A percentile compares a stretch with the other conserved stretches of the same genome.
Evolutionary conservation across 2,888 invertebrate species (phyloP).

Genomic region (Cyrtodaria siliqua): DNA sequence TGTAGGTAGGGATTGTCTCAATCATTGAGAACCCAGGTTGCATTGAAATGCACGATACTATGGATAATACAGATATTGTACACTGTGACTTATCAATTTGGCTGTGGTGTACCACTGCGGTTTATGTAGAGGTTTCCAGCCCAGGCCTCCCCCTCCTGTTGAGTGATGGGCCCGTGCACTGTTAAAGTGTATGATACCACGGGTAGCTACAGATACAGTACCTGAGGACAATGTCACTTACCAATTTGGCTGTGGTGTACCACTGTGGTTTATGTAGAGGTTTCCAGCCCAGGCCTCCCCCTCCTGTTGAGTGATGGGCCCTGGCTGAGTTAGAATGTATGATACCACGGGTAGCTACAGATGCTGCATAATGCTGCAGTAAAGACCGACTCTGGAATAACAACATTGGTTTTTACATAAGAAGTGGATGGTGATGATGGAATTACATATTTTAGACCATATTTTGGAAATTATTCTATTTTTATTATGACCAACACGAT

Average conservation of each 20-base stretch:
- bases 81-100: conserved; percentile 33
- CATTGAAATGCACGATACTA: too few species aligned
- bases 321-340: conserved; percentile 80
- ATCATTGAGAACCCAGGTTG: too few species aligned
- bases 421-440: too few species aligned
- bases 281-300: conserved; percentile 81
- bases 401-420: too few species aligned
- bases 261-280: conserved; percentile 85
- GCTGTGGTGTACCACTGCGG: conserved; percentile 80
- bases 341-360: conserved; percentile 81
- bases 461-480: too few species aligned
- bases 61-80: too few species aligned
- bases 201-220: too few species aligned
- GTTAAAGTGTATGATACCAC: too few species aligned
- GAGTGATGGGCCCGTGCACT: too few species aligned
- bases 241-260: conserved; percentile 67
- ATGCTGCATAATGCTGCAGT: conserved; percentile 79
- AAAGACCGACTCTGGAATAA: conserved; percentile 74
- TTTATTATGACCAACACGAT: too few species aligned
- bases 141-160: conserved; percentile 70
- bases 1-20: too few species aligned
- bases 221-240: conserved; percentile 14
- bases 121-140: conserved; percentile 85
- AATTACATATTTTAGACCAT: too few species aligned
- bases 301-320: conserved; percentile 61